Conservation (phyloP, 1,140 invertebrate genomes). For the Plectrocnemia conspersa region DNA sequence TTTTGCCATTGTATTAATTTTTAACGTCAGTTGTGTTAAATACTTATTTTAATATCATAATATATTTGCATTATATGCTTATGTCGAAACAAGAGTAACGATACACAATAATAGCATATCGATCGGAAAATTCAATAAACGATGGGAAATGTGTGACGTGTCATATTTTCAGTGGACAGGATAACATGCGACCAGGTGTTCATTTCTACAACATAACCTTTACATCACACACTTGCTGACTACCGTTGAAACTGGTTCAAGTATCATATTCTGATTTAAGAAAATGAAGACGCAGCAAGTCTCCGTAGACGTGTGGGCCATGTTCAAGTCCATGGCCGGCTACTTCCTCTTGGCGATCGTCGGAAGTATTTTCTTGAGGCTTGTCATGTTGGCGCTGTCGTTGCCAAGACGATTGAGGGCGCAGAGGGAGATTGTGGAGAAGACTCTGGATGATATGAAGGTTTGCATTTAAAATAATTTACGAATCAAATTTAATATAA, state of each 20-base stretch:
- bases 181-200: not conserved
- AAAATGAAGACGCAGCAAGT: slow-evolving; percentile 51
- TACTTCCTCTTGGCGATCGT: slow-evolving; percentile 45
- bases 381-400: slow-evolving; percentile 48
- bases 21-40: no score
- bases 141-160: slow-evolving; percentile 23
- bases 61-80: no score
- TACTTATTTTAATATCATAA: no score
- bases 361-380: slow-evolving; percentile 49
- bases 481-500: no score
- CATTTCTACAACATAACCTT: slow-evolving; percentile 1
- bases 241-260: not conserved
- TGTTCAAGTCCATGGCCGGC: slow-evolving; percentile 45
- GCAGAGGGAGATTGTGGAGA: slow-evolving; percentile 40
- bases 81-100: not conserved
- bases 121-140: slow-evolving; percentile 22
- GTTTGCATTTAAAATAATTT: slow-evolving; percentile 7
- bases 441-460: slow-evolving; percentile 25
- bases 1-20: no score
- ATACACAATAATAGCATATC: slow-evolving; percentile 13
- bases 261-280: no score
- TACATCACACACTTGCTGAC: not conserved
- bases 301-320: slow-evolving; percentile 49
- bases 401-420: slow-evolving; percentile 43
- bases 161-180: slow-evolving; percentile 9